Base-by-base conservation (phyloP, 2,888 invertebrate species). In the Neuroscelio doddi region DNA sequence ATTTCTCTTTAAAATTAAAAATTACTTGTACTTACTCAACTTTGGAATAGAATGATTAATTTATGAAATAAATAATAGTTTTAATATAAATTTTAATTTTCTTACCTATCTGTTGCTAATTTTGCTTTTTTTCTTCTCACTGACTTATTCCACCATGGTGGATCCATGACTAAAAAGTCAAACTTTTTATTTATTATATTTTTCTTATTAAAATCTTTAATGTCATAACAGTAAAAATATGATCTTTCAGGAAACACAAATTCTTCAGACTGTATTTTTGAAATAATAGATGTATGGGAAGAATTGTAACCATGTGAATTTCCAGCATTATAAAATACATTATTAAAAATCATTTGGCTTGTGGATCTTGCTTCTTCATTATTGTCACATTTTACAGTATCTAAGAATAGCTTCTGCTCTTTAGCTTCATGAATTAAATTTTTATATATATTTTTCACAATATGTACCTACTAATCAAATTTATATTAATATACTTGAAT, bases 111-210 rank as follows among this genome's bases (percentile, higher is more conserved):
- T 61, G 89, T 87, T 47, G 84, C 78, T 80, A 87, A 87, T 56
- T 88, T 88, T 71, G 86, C 86, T 77, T 91, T 92, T 78, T 92
- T 87, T 64, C 98, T 89, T 75, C 95, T 89, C 41, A 97, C 95
- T 67, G 94, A 97, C 85, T 96, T 96, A 82, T 98, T 98, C 87
- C 92, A 91, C 98, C 98, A 98, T 0, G 98, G 97, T 26, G 98
- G 98, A 86, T 98, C 98, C 70, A 97, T 86, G 12, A 97, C 85
- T 46, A 98, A 88, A 49, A 96, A 86, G 83, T 97, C 93, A 87
- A 89, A 97, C 61, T 86, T 86, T 53, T 81, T 81, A 4, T 86
- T 85, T 55, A 86, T 84, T 17, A 83, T 73, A 39, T 89, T 85
- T 70, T 88, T 86, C 42, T 87, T 81, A n/a, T 84, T 81, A 0